Evolutionary conservation across 2,888 invertebrate species (phyloP).

Genomic region (Eueremaeus valkanovi): DNA sequence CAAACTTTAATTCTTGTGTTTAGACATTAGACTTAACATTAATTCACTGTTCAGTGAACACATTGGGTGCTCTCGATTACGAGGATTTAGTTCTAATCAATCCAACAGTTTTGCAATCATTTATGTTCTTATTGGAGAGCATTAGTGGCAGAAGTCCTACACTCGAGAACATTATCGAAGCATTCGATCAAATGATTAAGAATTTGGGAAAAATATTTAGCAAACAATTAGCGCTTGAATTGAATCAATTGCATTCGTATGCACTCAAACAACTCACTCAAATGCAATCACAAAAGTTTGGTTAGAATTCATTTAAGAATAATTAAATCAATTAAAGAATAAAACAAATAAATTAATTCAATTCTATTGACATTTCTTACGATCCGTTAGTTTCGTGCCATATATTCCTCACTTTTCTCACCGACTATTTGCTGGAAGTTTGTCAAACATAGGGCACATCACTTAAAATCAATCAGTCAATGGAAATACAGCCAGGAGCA

Average conservation of each 20-base stretch:
- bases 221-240: neutral
- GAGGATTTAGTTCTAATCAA: slow-evolving; percentile 7
- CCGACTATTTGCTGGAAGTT: slow-evolving; percentile 19
- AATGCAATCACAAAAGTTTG: slow-evolving; percentile 16
- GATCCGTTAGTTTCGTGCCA: slow-evolving; percentile 14
- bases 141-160: slow-evolving; percentile 12
- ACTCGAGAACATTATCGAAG: slow-evolving; percentile 9
- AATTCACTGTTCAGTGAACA: slow-evolving; percentile 1
- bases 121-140: slow-evolving; percentile 10
- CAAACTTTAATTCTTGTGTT: neutral
- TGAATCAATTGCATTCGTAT: slow-evolving; percentile 1
- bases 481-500: no score
- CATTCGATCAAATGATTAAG: slow-evolving; percentile 16
- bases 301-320: neutral
- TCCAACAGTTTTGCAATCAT: neutral
- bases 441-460: slow-evolving; percentile 8
- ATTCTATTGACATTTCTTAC: neutral
- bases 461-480: no score
- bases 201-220: slow-evolving; percentile 7
- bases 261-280: slow-evolving; percentile 26
- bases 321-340: neutral
- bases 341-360: neutral
- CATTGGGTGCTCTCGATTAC: slow-evolving; percentile 18
- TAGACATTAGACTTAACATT: slow-evolving; percentile 22
- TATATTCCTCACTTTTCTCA: slow-evolving; percentile 8